phyloP scores from a whole-genome alignment of 2,888 invertebrate genomes.

The Brenthis hecate region DNA sequence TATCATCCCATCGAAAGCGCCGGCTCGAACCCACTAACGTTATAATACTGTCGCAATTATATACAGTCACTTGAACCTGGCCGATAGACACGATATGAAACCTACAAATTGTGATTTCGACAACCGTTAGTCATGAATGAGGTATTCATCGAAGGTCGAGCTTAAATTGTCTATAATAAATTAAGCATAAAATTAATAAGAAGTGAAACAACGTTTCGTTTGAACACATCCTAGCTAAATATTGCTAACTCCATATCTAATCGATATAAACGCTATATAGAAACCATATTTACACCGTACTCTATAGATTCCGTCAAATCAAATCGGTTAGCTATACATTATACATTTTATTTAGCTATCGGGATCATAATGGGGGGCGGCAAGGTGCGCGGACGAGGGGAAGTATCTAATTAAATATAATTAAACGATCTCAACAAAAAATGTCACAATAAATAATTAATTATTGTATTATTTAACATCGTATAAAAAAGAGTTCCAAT shows the following conservation, averaged over 20 bases:
- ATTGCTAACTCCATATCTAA: slow-evolving; percentile 69
- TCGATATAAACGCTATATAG: slow-evolving; percentile 70
- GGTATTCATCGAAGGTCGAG: slow-evolving; percentile 49
- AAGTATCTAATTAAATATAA: too few relatives aligned
- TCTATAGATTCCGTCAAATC: slow-evolving; percentile 57
- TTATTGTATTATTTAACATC: slow-evolving; percentile 1
- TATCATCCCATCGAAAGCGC: slow-evolving; percentile 19
- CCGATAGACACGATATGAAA: slow-evolving; percentile 12
- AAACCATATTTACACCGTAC: slow-evolving; percentile 70
- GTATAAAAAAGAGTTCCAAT: slow-evolving; percentile 3
- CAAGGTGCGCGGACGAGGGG: neutral
- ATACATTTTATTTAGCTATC: slow-evolving; percentile 44
- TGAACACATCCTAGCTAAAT: slow-evolving; percentile 81
- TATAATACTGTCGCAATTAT: slow-evolving; percentile 66
- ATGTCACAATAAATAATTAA: too few relatives aligned
- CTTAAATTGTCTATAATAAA: slow-evolving; percentile 52
- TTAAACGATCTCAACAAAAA: too few relatives aligned
- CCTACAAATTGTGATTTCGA: slow-evolving; percentile 52
- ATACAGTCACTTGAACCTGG: slow-evolving; percentile 42
- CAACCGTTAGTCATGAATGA: slow-evolving; percentile 55
- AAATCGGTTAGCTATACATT: slow-evolving; percentile 48
- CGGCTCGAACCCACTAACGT: slow-evolving; percentile 45
- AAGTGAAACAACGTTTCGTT: slow-evolving; percentile 63
- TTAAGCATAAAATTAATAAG: slow-evolving; percentile 71
- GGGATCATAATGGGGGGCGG: slow-evolving; percentile 35